Evolutionary conservation across 2,797 vertebrate species (phyloP), one percentile per base, ranked within the genome.

Genomic region (Xenops minutus): DNA sequence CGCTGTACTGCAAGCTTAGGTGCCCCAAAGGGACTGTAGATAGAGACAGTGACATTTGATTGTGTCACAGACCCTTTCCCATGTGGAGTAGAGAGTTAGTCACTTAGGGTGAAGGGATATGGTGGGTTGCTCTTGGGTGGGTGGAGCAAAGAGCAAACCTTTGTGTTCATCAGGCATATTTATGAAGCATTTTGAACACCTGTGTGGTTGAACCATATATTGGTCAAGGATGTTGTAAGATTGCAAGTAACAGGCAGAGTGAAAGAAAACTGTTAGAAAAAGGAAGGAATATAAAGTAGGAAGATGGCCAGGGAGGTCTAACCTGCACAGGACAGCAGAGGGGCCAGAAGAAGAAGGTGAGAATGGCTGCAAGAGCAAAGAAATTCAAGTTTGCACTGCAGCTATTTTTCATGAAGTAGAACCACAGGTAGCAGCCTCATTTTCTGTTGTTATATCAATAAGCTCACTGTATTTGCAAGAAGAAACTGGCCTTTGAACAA

Each of bases 31-130:
- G 23, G 18, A 16, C 22, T 18, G 22, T 66, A n/a, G 54, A 26
- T 7, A 34, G 15, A 66, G 30, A 44, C 6, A 37, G 27, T 39
- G 36, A 10, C 20, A 32, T 23, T 14, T 9, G 29, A 21, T 43
- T 0, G 0, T 49, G 43, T 21, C 78, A 69, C 27, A n/a, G 32
- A 68, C 7, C 27, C 13, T 75, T 16, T 82, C 15, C 29, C 32
- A 4, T 5, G 5, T 1, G 6, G 32, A 49, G 11, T 23, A 39
- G 27, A 46, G 24, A 48, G 17, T 7, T 63, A 5, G 6, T 41
- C 17, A 17, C 14, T 44, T 29, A 30, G 37, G 20, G 17, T 37
- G n/a, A 55, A 48, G 14, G 19, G 59, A 22, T 48, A 21, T 12
- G 16, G 20, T 71, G 12, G 2, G 1, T 3, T 81, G 19, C 22